Evolutionary conservation across 2,797 vertebrate genomes (phyloP).

Genomic region (Numenius phaeopus): DNA sequence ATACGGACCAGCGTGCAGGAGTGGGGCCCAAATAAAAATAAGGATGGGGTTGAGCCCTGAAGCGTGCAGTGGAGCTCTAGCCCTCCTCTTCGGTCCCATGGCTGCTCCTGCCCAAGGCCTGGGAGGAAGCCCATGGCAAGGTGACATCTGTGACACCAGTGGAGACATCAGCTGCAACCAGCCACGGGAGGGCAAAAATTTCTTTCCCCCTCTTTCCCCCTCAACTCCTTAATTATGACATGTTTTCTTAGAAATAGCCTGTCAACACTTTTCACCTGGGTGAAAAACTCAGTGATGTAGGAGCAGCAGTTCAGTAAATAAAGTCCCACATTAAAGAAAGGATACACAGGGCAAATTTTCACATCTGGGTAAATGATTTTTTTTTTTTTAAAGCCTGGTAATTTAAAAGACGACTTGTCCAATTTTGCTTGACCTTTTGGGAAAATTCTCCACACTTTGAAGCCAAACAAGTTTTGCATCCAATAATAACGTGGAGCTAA

Average conservation of each 20-base stretch:
- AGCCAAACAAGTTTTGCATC: not conserved
- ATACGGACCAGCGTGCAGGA: not conserved
- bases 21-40: not conserved
- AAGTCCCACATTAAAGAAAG: not conserved
- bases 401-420: not conserved
- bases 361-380: not conserved
- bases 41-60: not conserved
- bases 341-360: not conserved
- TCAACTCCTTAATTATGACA: not conserved
- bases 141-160: not conserved
- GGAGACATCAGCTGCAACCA: not conserved
- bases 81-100: not conserved
- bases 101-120: not conserved
- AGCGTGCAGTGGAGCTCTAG: fast-evolving
- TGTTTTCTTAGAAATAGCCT: not conserved
- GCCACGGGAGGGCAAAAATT: not conserved
- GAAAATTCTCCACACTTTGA: not conserved
- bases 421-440: not conserved
- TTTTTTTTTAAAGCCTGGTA: not conserved
- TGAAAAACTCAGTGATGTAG: not conserved
- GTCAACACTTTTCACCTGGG: not conserved
- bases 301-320: not conserved
- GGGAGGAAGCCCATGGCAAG: not conserved
- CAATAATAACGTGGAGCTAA: not conserved
- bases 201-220: not conserved